Conservation (phyloP, 64 coral and sea anemone genomes). For the Montipora efflorescens region DNA sequence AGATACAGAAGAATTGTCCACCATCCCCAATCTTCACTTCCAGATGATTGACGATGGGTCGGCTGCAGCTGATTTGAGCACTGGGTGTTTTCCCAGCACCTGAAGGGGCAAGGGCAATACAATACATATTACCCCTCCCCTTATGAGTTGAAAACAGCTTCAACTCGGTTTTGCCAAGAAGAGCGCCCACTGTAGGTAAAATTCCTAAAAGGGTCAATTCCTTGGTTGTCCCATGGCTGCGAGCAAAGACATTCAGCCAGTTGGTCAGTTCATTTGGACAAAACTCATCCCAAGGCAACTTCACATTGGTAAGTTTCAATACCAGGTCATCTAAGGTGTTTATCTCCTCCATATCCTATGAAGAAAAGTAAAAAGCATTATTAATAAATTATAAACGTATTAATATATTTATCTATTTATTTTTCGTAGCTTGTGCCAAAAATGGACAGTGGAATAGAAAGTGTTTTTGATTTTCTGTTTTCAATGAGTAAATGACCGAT, state of each 20-base stretch:
- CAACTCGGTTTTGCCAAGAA: conserved; percentile 57
- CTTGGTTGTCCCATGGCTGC: conserved; percentile 30
- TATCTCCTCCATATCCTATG: not conserved
- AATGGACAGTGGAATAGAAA: too few species aligned
- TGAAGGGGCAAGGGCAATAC: conserved; percentile 57
- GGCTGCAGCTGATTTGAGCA: conserved; percentile 39
- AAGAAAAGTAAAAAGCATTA: not conserved
- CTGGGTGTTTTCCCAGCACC: conserved; percentile 76
- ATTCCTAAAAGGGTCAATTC: conserved; percentile 43
- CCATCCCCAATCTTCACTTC: not conserved
- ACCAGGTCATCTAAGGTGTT: too few species aligned
- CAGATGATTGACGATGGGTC: not conserved
- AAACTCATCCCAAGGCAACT: not conserved
- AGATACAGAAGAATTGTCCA: not conserved
- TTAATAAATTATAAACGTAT: too few species aligned
- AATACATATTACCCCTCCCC: conserved; percentile 47
- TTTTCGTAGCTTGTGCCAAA: too few species aligned
- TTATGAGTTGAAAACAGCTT: conserved; percentile 22
- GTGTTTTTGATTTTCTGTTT: too few species aligned
- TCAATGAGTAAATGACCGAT: too few species aligned
- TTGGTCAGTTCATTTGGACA: not conserved
- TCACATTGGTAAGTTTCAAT: not conserved
- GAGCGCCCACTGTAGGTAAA: conserved; percentile 48
- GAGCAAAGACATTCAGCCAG: conserved; percentile 5
- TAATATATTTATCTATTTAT: too few species aligned